Evolutionary conservation across 2,888 invertebrate genomes (phyloP).

Genomic region (Ichneumoninae sp.): DNA sequence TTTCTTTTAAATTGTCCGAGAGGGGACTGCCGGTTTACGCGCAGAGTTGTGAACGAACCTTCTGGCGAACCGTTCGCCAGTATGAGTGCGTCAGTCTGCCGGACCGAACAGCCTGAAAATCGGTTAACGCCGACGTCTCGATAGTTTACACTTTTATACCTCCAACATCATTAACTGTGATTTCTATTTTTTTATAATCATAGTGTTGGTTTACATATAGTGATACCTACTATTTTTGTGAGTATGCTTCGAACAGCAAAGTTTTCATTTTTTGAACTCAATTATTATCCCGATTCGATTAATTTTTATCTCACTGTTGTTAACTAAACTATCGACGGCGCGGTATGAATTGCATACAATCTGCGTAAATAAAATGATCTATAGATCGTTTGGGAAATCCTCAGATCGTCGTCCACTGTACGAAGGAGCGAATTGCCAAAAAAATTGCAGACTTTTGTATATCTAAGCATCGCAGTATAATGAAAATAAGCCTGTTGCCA

Average conservation of each 20-base stretch:
- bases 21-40: slow-evolving; percentile 63
- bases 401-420: not conserved
- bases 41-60: slow-evolving; percentile 56
- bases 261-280: not conserved
- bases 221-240: slow-evolving; percentile 28
- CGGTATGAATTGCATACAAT: not conserved
- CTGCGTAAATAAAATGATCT: not conserved
- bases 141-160: slow-evolving; percentile 15
- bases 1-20: slow-evolving; percentile 65
- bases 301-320: not conserved
- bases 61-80: slow-evolving; percentile 59
- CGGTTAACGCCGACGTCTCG: slow-evolving; percentile 37
- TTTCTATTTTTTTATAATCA: slow-evolving; percentile 2
- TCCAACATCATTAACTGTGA: slow-evolving; percentile 13
- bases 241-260: slow-evolving; percentile 13
- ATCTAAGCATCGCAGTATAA: not conserved
- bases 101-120: slow-evolving; percentile 57
- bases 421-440: not conserved
- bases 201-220: slow-evolving; percentile 42
- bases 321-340: not conserved
- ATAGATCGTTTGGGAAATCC: not conserved
- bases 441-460: not conserved
- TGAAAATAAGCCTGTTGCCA: not conserved
- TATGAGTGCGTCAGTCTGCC: slow-evolving; percentile 58
- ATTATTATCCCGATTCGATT: not conserved